Evolutionary conservation across 2,888 invertebrate genomes (phyloP), one percentile per base, ranked within the genome.

Genomic region (Tipula confusa): DNA sequence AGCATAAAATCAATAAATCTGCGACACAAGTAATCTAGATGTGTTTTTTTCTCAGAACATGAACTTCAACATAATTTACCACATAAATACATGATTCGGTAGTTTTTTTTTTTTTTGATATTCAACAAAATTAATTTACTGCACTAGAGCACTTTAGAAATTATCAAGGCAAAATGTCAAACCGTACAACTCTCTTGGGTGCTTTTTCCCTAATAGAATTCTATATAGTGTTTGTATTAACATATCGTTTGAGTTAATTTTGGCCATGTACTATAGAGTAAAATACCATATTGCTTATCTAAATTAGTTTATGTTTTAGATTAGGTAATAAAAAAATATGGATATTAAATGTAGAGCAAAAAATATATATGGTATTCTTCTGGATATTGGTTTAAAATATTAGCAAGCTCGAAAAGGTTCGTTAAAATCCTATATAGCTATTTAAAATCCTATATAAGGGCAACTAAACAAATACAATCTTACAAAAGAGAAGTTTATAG

Each of bases 1-100:
- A 64, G 64, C 64, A 64, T 24, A 64, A 64, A 64, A 64, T 64
- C 64, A 64, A 64, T 64, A 64, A 64, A 64, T 64, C 64, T 64
- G 64, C 7, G 43, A 15, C 24, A 11, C 7, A 24, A 11, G 48
- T 18, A 9, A 9, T 33, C 6, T 11, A 33, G 64, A 24, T 18
- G 1, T 64, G 24, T 3, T 64, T 64, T n/a, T 18, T 18, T 64
- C 43, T 43, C 43, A 43, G n/a, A 43, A 43, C 43, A 36, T 36
- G 11, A 43, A 43, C 43, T n/a, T 13, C 38, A 11, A 11, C 2
- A 38, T 48, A 48, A 18, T 13, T 1, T 38, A 13, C 7, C 9
- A 38, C 38, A 38, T 6, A 9, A 38, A 38, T 9, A 31, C 7
- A 31, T 31, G 31, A 43, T n/a, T 24, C 24, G 24, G 24, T 64